Conservation (phyloP, 1,140 invertebrate genomes). For the Manduca sexta region DNA sequence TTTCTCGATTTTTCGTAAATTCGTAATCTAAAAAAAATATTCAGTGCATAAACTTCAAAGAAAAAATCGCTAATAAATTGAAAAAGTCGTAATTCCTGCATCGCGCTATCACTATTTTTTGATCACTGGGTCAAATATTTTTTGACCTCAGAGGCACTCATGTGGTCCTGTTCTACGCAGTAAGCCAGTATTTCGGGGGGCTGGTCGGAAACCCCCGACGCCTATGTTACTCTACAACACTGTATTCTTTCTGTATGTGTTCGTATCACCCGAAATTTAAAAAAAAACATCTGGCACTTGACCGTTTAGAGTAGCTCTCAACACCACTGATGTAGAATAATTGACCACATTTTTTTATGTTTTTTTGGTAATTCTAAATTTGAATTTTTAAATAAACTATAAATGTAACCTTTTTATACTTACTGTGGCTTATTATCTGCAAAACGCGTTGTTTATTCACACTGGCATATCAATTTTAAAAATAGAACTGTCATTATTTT, state of each 20-base stretch:
- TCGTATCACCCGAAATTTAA: constrained; percentile 34
- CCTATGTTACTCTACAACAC: constrained; percentile 31
- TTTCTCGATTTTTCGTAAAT: too few species aligned
- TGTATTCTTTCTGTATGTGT: constrained; percentile 34
- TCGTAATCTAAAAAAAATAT: too few species aligned
- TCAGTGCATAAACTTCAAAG: too few species aligned
- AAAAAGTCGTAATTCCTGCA: constrained; percentile 10
- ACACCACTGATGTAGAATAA: constrained; percentile 50
- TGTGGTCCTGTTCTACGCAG: constrained; percentile 47
- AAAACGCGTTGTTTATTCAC: too few species aligned
- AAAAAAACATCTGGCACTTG: constrained; percentile 44
- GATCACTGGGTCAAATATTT: neutral
- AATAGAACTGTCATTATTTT: too few species aligned
- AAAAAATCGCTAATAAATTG: too few species aligned
- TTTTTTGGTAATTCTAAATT: neutral
- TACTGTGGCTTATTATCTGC: too few species aligned
- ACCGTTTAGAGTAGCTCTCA: constrained; percentile 58
- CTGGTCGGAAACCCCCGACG: constrained; percentile 33
- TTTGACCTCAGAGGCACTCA: neutral
- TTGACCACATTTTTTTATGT: constrained; percentile 25
- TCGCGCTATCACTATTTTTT: constrained; percentile 32
- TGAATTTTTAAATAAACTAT: neutral
- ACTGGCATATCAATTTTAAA: too few species aligned
- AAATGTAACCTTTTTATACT: too few species aligned
- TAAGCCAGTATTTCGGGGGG: constrained; percentile 34